Evolutionary conservation across 2,888 invertebrate species (phyloP).

Genomic region (Drosophila pseudotalamancana): DNA sequence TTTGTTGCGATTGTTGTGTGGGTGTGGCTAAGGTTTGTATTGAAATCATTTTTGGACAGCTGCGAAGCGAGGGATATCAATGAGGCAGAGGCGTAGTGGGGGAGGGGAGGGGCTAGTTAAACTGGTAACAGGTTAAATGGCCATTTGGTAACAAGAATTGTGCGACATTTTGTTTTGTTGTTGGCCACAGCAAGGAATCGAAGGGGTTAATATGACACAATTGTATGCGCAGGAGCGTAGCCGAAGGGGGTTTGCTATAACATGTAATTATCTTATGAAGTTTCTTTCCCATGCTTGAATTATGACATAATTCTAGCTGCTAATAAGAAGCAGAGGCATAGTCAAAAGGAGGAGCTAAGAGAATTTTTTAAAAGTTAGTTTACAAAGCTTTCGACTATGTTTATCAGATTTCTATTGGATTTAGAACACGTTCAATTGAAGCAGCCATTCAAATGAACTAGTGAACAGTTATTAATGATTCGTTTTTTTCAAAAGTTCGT

Average conservation of each 20-base stretch:
- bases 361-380: neutral
- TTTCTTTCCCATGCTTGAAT: neutral
- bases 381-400: no score
- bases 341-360: neutral
- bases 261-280: neutral
- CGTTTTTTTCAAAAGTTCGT: no score
- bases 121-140: constrained; percentile 49
- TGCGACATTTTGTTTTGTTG: constrained; percentile 36
- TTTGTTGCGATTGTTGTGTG: constrained; percentile 22
- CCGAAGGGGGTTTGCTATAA: neutral
- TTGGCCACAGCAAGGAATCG: constrained; percentile 8
- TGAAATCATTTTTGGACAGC: constrained; percentile 42
- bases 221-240: constrained; percentile 3
- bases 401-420: no score
- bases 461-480: no score
- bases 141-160: constrained; percentile 50
- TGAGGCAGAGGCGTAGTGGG: neutral
- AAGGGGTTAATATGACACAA: neutral
- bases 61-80: neutral
- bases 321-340: neutral
- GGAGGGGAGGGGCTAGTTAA: neutral
- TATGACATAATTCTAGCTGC: no score
- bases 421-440: no score
- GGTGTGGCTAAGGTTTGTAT: constrained; percentile 31
- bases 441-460: no score